Percentiles rank a stretch among this genome's conserved stretches.
Evolutionary conservation across 2,888 invertebrate genomes (phyloP).

Genomic region (Dione juno): DNA sequence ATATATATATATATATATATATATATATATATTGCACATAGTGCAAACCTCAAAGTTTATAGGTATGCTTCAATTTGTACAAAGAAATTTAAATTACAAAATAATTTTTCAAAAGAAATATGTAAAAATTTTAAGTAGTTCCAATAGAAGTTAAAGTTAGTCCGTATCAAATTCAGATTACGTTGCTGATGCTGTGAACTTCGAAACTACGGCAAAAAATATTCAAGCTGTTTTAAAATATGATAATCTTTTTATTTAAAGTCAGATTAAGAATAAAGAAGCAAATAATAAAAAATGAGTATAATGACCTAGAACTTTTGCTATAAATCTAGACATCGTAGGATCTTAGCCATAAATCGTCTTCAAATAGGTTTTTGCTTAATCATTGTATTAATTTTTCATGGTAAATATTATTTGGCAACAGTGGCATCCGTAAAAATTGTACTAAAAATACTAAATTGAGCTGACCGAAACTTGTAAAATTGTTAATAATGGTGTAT

Average conservation of each 20-base stretch:
- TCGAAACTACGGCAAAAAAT: constrained; percentile 18
- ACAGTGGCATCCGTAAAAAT: too few relatives aligned
- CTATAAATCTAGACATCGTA: not conserved
- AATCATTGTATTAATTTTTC: too few relatives aligned
- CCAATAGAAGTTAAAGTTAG: constrained; percentile 17
- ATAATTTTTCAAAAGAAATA: constrained; percentile 12
- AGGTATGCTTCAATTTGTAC: too few relatives aligned
- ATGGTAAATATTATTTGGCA: too few relatives aligned
- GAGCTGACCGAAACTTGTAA: too few relatives aligned
- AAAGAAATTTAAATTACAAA: constrained; percentile 1
- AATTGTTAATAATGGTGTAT: too few relatives aligned
- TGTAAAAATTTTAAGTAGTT: constrained; percentile 22
- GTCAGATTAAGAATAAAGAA: constrained; percentile 11
- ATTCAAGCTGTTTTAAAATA: constrained; percentile 7
- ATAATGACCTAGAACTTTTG: not conserved
- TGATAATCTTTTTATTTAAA: constrained; percentile 21
- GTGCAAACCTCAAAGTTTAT: too few relatives aligned
- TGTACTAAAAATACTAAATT: too few relatives aligned
- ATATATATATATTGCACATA: too few relatives aligned
- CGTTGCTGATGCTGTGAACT: constrained; percentile 20
- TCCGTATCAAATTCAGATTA: constrained; percentile 28
- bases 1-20: too few relatives aligned
- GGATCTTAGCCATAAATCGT: too few relatives aligned
- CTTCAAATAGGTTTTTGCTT: too few relatives aligned
- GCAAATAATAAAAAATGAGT: constrained; percentile 10